Evolutionary conservation across 2,113 vertebrate species (phyloP).

Genomic region (Piaya cayana): DNA sequence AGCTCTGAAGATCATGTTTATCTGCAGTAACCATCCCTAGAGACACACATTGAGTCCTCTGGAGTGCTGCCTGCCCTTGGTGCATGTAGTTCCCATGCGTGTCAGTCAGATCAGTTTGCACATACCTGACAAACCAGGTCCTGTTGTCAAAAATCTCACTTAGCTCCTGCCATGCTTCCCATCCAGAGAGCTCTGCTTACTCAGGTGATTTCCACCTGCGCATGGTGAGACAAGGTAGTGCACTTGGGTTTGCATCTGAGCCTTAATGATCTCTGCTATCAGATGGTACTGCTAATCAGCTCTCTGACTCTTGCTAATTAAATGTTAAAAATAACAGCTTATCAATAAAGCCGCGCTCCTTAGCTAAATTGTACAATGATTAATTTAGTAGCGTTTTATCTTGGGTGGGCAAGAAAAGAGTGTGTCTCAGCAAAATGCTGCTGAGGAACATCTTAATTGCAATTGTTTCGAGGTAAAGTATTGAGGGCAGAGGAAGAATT

Average conservation of each 20-base stretch:
- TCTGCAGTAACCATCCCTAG: neutral
- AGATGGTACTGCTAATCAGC: neutral
- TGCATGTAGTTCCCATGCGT: fast-evolving
- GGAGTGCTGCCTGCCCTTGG: neutral
- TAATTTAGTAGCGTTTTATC: neutral
- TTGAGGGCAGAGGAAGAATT: neutral
- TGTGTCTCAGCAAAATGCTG: slow-evolving; percentile 7
- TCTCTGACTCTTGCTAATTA: neutral
- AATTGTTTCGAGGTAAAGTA: slow-evolving; percentile 40
- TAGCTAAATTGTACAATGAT: neutral
- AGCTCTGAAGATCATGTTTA: neutral
- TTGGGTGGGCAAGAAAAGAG: neutral
- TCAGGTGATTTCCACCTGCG: neutral
- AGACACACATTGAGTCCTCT: neutral
- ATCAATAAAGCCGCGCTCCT: neutral
- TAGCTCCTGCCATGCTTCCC: fast-evolving
- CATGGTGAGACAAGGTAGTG: neutral
- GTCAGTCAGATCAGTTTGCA: neutral
- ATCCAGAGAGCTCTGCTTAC: neutral
- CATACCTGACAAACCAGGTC: neutral
- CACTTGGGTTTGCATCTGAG: neutral
- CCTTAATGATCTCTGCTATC: neutral
- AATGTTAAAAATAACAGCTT: neutral
- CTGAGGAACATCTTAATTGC: slow-evolving; percentile 40
- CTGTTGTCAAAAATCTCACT: neutral